phyloP scores from a whole-genome alignment of 2,113 vertebrate genomes.

The Riparia riparia region DNA sequence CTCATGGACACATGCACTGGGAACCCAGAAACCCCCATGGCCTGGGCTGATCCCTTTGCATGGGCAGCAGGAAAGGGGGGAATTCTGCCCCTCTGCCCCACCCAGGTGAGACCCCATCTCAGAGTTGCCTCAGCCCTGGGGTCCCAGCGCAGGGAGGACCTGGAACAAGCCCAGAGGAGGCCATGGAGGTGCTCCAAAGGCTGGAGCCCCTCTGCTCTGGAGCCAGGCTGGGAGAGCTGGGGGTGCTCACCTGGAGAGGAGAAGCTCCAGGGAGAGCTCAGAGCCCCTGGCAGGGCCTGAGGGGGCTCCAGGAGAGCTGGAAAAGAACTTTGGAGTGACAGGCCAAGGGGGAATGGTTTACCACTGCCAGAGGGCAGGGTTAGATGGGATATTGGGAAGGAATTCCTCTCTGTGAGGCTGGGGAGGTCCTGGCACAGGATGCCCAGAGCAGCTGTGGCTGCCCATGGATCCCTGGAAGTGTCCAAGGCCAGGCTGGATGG shows the following conservation, averaged over 20 bases:
- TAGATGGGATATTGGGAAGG: not conserved
- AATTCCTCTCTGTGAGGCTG: fast-evolving
- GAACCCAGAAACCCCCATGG: not conserved
- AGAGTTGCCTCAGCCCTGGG: not conserved
- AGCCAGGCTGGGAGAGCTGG: not conserved
- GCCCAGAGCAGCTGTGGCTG: not conserved
- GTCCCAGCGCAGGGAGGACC: fast-evolving
- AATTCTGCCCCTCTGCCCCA: not conserved
- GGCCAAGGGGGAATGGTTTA: not conserved
- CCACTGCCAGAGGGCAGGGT: not conserved
- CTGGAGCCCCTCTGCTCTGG: not conserved
- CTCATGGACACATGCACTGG: not conserved
- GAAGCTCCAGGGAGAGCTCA: fast-evolving
- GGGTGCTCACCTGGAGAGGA: not conserved
- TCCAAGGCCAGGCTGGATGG: fast-evolving
- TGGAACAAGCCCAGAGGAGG: fast-evolving
- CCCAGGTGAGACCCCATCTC: not conserved
- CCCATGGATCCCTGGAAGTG: not conserved
- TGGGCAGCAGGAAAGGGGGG: not conserved
- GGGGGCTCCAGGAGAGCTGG: not conserved
- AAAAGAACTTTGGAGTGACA: not conserved
- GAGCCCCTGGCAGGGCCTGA: fast-evolving
- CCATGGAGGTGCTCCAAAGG: fast-evolving
- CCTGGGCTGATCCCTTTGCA: not conserved
- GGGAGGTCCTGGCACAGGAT: fast-evolving